These are phyloP conservation scores for Coleophora flavipennella DNA, from an alignment of 2,888 invertebrate species.

Conservation along the genomic window DNA sequence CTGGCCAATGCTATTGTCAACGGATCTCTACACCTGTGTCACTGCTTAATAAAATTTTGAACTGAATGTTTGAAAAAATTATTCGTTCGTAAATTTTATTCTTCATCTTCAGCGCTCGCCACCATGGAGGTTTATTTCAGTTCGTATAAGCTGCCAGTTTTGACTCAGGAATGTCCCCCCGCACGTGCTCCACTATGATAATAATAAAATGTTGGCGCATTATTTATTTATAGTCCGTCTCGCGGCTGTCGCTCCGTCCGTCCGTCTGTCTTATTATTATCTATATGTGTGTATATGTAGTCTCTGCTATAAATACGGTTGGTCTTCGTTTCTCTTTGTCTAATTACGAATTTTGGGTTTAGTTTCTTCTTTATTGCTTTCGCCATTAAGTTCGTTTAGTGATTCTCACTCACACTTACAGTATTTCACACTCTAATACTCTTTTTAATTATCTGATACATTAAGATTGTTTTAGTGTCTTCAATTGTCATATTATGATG, in stretches of 20 bases:
- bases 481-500: too few species aligned
- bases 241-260: conserved; percentile 70
- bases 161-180: conserved; percentile 53
- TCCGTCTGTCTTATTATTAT: conserved; percentile 47
- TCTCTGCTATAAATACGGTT: conserved; percentile 13
- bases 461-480: too few species aligned
- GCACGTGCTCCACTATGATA: conserved; percentile 69
- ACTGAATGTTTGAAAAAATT: too few species aligned
- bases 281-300: conserved; percentile 27
- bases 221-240: conserved; percentile 70
- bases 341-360: conserved; percentile 21
- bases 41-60: too few species aligned
- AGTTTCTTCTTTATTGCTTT: too few species aligned
- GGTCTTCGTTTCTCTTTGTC: conserved; percentile 34
- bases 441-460: too few species aligned
- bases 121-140: conserved; percentile 15
- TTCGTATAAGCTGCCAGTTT: conserved; percentile 39
- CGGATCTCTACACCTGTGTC: too few species aligned
- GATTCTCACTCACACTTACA: too few species aligned
- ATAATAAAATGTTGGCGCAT: conserved; percentile 72
- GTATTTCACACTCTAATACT: too few species aligned
- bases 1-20: too few species aligned
- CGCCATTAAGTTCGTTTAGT: too few species aligned
- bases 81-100: too few species aligned
- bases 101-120: background rate